A percentile compares a stretch with the other conserved stretches of the same genome.
Conservation (phyloP, 1,140 invertebrate genomes). For the Ceratitis capitata region DNA sequence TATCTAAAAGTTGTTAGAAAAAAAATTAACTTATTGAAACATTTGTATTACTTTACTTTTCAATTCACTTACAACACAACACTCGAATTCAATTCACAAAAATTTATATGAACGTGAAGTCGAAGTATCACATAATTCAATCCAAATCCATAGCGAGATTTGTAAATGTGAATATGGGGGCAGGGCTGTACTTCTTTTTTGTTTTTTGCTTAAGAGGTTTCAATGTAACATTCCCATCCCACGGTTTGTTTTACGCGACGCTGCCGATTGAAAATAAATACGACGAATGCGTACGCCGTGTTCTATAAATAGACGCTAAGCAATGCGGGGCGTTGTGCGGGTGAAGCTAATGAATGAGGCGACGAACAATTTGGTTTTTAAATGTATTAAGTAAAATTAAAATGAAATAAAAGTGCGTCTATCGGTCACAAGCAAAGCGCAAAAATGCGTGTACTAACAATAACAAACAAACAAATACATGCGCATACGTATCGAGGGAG, state of each 20-base stretch:
- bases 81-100: no score
- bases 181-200: no score
- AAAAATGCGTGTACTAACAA: background rate
- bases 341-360: background rate
- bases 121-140: no score
- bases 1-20: no score
- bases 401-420: background rate
- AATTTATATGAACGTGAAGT: no score
- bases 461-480: no score
- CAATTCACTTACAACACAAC: no score
- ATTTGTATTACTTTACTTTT: no score
- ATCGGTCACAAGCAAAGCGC: background rate
- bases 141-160: no score
- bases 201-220: no score
- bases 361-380: background rate
- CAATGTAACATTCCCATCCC: background rate
- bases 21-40: no score
- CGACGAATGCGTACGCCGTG: background rate
- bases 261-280: background rate
- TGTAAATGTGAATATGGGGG: no score
- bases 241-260: background rate
- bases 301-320: background rate
- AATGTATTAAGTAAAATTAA: background rate
- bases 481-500: background rate
- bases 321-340: conserved; percentile 2